Evolutionary conservation across 1,140 invertebrate genomes (phyloP), one percentile per base, ranked within the genome.

Genomic region (Plutomurus gul): DNA sequence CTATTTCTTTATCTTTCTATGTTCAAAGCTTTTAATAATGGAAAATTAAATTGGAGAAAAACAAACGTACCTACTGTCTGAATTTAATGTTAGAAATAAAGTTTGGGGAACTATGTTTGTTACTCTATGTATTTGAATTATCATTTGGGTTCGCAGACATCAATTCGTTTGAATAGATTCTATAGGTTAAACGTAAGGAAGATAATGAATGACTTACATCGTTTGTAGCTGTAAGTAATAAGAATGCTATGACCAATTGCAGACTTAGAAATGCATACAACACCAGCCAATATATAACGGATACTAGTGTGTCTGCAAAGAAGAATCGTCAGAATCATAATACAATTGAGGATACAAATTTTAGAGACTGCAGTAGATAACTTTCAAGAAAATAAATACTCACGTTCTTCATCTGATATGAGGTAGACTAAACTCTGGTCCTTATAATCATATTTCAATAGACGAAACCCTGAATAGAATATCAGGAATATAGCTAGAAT

Each of bases 191-290:
- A 76, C n/a, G 7, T n/a, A 46, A 11, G 1, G 8, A 10, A 46
- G 4, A 37, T 7, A 18, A 39, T 13, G 6, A 60, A 33, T 46
- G 6, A 46, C 75, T 71, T 75, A 82, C 81, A 70, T 82, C 81
- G 30, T 77, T 82, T 20, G 81, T 79, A 16, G 81, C 81, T 13
- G 75, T 77, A 22, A 82, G 71, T 5, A 82, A 18, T 10, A 82
- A 65, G 33, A 82, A 82, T n/a, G 77, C 81, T 46, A 82, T 82
- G 8, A 82, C 81, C 30, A 82, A 36, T 36, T 82, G 81, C 8
- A 82, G 20, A 46, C 81, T 82, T 56, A 82, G 43, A 51, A 82
- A 74, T 4, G 77, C 77, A 47, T 77, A 82, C 11, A 77, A 47
- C 3, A 79, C 43, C 7, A 82, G 37, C 81, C 81, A 82, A 75